These are phyloP conservation scores for Phaonia tiefii DNA, from an alignment of 2,888 invertebrate genomes.

Conservation along the genomic window DNA sequence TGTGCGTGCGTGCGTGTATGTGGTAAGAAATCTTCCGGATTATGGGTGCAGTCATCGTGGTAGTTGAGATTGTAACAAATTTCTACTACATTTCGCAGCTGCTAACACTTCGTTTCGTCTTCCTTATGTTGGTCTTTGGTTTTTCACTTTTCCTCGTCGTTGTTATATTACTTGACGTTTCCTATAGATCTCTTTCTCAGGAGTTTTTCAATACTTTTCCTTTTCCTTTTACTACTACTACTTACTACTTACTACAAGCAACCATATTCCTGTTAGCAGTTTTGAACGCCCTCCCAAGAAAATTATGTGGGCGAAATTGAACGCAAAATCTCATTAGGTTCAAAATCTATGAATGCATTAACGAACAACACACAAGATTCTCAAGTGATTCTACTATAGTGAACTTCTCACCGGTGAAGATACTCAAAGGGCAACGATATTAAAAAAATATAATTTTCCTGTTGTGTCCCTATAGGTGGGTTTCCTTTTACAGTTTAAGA, in stretches of 20 bases:
- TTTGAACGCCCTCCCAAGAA: constrained; percentile 3
- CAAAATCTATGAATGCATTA: constrained; percentile 49
- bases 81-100: constrained; percentile 3
- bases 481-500: too few species aligned
- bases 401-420: too few species aligned
- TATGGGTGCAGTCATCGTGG: constrained; percentile 28
- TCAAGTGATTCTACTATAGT: too few species aligned
- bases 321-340: neutral
- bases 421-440: too few species aligned
- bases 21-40: constrained; percentile 31
- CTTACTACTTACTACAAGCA: too few species aligned
- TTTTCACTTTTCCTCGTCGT: neutral
- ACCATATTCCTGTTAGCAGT: neutral
- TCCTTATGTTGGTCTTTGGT: constrained; percentile 1
- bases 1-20: constrained; percentile 18
- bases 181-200: neutral
- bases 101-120: neutral
- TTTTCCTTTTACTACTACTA: too few species aligned
- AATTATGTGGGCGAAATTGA: neutral
- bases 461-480: too few species aligned
- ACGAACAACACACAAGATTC: constrained; percentile 2
- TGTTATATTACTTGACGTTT: neutral
- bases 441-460: too few species aligned
- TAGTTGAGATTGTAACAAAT: constrained; percentile 16
- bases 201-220: constrained; percentile 9